Percentiles rank a stretch among this genome's conserved stretches.
These are phyloP conservation scores for Nowickia ferox DNA, from an alignment of 2,888 invertebrate genomes.

Conservation along the genomic window DNA sequence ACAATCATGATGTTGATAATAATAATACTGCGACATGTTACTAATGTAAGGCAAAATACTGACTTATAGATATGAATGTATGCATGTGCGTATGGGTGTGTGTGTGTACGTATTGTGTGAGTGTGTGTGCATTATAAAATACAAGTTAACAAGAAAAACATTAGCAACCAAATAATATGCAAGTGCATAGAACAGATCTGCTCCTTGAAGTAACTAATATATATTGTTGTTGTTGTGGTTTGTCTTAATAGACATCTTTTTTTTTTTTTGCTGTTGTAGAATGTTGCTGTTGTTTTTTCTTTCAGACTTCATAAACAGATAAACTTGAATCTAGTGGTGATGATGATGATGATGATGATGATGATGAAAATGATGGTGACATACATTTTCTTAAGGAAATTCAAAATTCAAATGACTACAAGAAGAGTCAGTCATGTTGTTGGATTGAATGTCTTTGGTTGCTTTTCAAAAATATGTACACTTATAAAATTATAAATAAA, in stretches of 20 bases:
- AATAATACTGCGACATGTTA: constrained; percentile 66
- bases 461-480: constrained; percentile 21
- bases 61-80: constrained; percentile 47
- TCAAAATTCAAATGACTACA: constrained; percentile 56
- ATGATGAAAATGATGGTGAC: constrained; percentile 67
- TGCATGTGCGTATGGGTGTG: background rate
- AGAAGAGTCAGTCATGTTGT: constrained; percentile 64
- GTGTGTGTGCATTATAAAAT: constrained; percentile 11
- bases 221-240: constrained; percentile 48
- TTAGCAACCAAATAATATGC: constrained; percentile 58
- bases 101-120: background rate
- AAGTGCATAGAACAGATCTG: constrained; percentile 59
- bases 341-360: constrained; percentile 71
- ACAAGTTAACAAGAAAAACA: constrained; percentile 40
- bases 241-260: constrained; percentile 44
- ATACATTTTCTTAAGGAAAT: constrained; percentile 68
- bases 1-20: constrained; percentile 58
- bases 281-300: constrained; percentile 38
- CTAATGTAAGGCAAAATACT: constrained; percentile 68
- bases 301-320: constrained; percentile 73
- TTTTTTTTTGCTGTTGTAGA: constrained; percentile 27
- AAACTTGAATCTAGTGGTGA: constrained; percentile 71
- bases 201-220: constrained; percentile 53
- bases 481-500: background rate
- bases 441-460: constrained; percentile 38